phyloP scores from a whole-genome alignment of 2,888 invertebrate species.

The Ecliptopera silaceata region DNA sequence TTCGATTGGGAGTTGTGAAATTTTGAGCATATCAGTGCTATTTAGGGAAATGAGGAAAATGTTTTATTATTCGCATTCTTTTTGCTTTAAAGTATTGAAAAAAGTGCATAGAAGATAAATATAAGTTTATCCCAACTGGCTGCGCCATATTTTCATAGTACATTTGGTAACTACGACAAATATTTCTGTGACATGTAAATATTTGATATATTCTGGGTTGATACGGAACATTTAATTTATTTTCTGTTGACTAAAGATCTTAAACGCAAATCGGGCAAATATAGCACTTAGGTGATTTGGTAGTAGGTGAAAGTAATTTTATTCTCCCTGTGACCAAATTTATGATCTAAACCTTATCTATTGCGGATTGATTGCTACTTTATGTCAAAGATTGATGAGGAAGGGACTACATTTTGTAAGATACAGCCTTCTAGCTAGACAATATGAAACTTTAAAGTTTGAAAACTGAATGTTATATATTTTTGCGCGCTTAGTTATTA shows the following conservation, averaged over 20 bases:
- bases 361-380: background rate
- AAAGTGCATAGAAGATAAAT: background rate
- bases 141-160: background rate
- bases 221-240: too few relatives aligned
- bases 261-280: slow-evolving; percentile 21
- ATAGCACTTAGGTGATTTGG: slow-evolving; percentile 43
- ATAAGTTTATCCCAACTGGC: background rate
- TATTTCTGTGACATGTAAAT: background rate
- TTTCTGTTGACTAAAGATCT: background rate
- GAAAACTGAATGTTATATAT: too few relatives aligned
- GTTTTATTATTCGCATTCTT: slow-evolving; percentile 8
- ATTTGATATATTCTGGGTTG: too few relatives aligned
- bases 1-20: slow-evolving; percentile 67
- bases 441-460: background rate
- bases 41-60: slow-evolving; percentile 49
- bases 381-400: background rate
- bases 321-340: slow-evolving; percentile 76
- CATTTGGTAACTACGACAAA: background rate
- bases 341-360: slow-evolving; percentile 40
- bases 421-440: background rate
- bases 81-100: background rate
- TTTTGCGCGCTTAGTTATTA: too few relatives aligned
- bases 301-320: slow-evolving; percentile 21
- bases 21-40: slow-evolving; percentile 69
- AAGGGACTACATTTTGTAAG: too few relatives aligned